Conservation (phyloP, 2,113 vertebrate species). For the Cololabis saira region DNA sequence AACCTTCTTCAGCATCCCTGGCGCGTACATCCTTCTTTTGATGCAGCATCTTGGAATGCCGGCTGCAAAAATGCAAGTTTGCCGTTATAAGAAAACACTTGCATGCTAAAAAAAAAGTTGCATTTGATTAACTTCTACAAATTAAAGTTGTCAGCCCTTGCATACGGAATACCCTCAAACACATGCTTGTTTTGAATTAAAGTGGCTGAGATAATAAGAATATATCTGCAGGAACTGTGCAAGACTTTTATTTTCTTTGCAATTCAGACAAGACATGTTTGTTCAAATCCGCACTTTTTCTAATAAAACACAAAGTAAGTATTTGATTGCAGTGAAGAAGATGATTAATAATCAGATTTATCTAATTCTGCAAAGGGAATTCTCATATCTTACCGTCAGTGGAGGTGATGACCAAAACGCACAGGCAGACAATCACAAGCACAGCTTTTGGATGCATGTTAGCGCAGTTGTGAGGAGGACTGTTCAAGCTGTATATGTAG, state of each 20-base stretch:
- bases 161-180: too few species aligned
- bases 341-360: neutral
- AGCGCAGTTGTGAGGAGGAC: neutral
- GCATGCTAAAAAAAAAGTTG: too few species aligned
- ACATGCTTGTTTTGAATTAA: neutral
- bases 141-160: too few species aligned
- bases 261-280: neutral
- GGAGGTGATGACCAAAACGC: conserved; percentile 40
- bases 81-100: too few species aligned
- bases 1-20: fast-evolving
- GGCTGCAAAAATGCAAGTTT: conserved; percentile 24
- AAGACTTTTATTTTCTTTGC: neutral
- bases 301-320: neutral
- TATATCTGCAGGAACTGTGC: too few species aligned
- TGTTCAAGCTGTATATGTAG: neutral
- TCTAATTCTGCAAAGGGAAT: neutral
- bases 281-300: too few species aligned
- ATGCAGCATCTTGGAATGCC: conserved; percentile 72
- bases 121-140: too few species aligned
- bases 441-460: conserved; percentile 72
- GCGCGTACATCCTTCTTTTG: fast-evolving
- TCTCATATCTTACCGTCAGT: conserved; percentile 72
- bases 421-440: conserved; percentile 51
- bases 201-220: neutral
- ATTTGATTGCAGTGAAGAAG: neutral